These are phyloP conservation scores for Drosophila navojoa DNA, from an alignment of 1,140 invertebrate species.

Conservation along the genomic window DNA sequence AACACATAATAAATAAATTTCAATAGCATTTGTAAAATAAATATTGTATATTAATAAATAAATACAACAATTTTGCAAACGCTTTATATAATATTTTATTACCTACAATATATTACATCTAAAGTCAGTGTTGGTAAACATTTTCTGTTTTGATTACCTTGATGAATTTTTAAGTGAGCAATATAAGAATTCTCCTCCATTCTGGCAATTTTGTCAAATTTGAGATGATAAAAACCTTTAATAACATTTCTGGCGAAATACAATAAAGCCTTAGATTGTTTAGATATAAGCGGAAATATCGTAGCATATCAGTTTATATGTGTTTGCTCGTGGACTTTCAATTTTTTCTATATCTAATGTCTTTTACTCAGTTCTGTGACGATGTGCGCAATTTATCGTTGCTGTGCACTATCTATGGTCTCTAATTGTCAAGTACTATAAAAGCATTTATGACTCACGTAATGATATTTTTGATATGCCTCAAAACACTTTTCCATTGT, in stretches of 20 bases:
- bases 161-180: neutral
- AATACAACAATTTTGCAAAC: neutral
- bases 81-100: too few relatives aligned
- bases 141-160: too few relatives aligned
- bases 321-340: neutral
- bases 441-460: conserved; percentile 15
- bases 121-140: too few relatives aligned
- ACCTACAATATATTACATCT: too few relatives aligned
- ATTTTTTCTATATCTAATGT: neutral
- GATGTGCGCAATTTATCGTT: conserved; percentile 16
- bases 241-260: conserved; percentile 1
- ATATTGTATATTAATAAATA: neutral
- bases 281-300: conserved; percentile 19
- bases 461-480: neutral
- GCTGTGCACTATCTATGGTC: neutral
- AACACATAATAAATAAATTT: neutral
- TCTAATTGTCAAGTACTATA: neutral
- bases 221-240: neutral
- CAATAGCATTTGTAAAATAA: neutral
- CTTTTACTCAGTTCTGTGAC: neutral
- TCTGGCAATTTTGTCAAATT: neutral
- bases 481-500: too few relatives aligned
- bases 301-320: conserved; percentile 5
- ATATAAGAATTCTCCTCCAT: neutral
- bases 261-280: too few relatives aligned